phyloP scores from a whole-genome alignment of 2,113 vertebrate species.

The Rafetus swinhoei region DNA sequence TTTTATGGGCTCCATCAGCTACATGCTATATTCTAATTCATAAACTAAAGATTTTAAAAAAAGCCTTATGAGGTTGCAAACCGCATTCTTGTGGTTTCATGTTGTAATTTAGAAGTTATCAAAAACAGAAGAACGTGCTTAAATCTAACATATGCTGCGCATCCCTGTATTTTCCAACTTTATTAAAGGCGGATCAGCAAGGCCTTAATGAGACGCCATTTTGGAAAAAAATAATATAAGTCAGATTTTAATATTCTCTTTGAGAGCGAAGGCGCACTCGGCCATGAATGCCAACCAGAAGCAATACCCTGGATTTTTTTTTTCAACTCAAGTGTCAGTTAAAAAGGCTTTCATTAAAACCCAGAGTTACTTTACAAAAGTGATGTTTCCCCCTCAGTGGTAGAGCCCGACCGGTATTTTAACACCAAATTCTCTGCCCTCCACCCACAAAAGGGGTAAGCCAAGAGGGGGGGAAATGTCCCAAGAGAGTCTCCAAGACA shows the following conservation, averaged over 20 bases:
- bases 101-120: slow-evolving; percentile 60
- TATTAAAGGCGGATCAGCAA: background rate
- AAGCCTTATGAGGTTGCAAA: slow-evolving; percentile 24
- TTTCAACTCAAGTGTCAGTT: background rate
- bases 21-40: background rate
- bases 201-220: slow-evolving; percentile 51
- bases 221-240: slow-evolving; percentile 1
- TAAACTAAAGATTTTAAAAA: background rate
- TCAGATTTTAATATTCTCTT: background rate
- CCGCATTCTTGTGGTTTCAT: slow-evolving; percentile 59
- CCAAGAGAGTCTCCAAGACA: background rate
- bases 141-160: slow-evolving; percentile 38
- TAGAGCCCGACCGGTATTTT: slow-evolving; percentile 7
- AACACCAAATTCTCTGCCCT: background rate
- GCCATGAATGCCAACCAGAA: background rate
- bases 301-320: too few species aligned
- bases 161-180: background rate
- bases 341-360: background rate
- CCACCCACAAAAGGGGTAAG: background rate
- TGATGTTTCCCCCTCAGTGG: background rate
- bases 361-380: background rate
- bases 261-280: background rate
- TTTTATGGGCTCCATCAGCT: background rate
- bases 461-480: background rate
- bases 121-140: slow-evolving; percentile 57